A percentile compares a stretch with the other conserved stretches of the same genome.
Evolutionary conservation across 2,888 invertebrate genomes (phyloP).

Genomic region (Lepetodrilus schrolli): DNA sequence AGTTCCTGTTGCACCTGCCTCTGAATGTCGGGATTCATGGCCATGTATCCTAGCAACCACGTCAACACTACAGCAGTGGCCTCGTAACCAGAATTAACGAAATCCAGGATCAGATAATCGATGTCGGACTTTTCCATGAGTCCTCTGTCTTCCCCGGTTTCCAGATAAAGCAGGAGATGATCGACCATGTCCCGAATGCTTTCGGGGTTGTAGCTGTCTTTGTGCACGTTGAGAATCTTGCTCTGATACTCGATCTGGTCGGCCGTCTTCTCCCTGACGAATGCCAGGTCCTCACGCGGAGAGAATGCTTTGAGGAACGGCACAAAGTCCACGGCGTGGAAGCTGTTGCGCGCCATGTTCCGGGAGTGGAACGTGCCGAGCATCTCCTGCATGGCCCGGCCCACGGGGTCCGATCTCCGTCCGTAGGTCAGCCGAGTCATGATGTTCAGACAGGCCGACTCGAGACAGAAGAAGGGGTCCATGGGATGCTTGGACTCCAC

Average conservation of each 20-base stretch:
- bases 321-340: conserved; percentile 42
- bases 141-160: conserved; percentile 57
- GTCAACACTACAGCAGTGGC: conserved; percentile 49
- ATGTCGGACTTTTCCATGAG: conserved; percentile 56
- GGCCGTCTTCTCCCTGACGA: conserved; percentile 44
- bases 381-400: conserved; percentile 54
- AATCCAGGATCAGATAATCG: conserved; percentile 56
- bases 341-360: conserved; percentile 32
- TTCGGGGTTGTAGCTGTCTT: conserved; percentile 61
- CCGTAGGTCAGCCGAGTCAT: conserved; percentile 57
- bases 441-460: conserved; percentile 57
- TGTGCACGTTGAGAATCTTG: conserved; percentile 60
- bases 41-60: conserved; percentile 63
- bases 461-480: conserved; percentile 48
- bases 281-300: conserved; percentile 37
- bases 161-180: conserved; percentile 60
- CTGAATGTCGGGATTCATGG: conserved; percentile 58
- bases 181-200: conserved; percentile 57
- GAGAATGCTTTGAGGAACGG: conserved; percentile 40
- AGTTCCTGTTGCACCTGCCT: conserved; percentile 57
- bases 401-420: conserved; percentile 51
- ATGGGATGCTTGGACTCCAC: conserved; percentile 42
- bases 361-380: conserved; percentile 49
- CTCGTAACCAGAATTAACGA: conserved; percentile 55
- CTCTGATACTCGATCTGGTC: conserved; percentile 53